Evolutionary conservation across 2,888 invertebrate species (phyloP).

Genomic region (Anthophora plumipes): DNA sequence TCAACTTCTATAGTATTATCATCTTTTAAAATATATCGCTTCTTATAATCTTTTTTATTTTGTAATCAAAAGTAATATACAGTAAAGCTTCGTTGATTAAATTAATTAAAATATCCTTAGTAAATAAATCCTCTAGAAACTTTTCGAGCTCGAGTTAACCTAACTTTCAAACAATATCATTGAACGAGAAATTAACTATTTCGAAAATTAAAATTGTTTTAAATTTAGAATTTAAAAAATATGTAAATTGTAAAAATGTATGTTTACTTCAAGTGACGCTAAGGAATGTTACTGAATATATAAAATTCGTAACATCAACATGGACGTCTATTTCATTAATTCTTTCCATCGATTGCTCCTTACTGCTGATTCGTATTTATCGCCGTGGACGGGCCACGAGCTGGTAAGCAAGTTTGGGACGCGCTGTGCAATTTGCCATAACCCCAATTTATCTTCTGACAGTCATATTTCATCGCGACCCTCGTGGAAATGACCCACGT

Average conservation of each 20-base stretch:
- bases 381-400: neutral
- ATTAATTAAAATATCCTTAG: too few relatives aligned
- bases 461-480: slow-evolving; percentile 55
- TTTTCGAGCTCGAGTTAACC: too few relatives aligned
- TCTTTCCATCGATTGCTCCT: slow-evolving; percentile 1
- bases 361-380: slow-evolving; percentile 13
- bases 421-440: slow-evolving; percentile 44
- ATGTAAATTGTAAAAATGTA: neutral
- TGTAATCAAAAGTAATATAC: neutral
- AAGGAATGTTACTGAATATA: neutral
- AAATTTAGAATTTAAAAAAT: neutral
- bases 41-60: too few relatives aligned
- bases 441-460: slow-evolving; percentile 56
- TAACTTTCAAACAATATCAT: too few relatives aligned
- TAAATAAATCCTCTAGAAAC: too few relatives aligned
- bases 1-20: too few relatives aligned
- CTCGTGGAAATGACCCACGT: slow-evolving; percentile 40
- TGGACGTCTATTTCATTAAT: neutral
- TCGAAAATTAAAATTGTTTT: neutral
- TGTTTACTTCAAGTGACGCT: neutral
- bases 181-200: neutral
- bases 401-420: slow-evolving; percentile 16
- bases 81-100: too few relatives aligned
- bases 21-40: too few relatives aligned
- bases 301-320: neutral